Percentiles rank a stretch among this genome's conserved stretches.
These are phyloP conservation scores for Anniella stebbinsi DNA, from an alignment of 2,797 vertebrate genomes.

Conservation along the genomic window DNA sequence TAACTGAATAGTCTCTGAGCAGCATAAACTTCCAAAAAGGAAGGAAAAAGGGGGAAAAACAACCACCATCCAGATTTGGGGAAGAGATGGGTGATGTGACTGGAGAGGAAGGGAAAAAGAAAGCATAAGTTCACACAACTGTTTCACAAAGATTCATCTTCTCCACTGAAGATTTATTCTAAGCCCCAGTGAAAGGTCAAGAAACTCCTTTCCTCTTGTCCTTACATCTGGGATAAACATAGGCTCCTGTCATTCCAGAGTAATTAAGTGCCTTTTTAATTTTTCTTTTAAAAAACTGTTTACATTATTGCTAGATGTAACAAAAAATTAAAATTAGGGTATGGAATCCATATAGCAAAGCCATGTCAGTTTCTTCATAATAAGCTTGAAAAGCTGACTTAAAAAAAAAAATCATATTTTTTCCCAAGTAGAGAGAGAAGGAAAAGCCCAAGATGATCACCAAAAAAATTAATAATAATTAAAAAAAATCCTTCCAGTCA, in stretches of 20 bases:
- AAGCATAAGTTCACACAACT: slow-evolving; percentile 40
- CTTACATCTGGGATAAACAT: slow-evolving; percentile 56
- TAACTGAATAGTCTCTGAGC: slow-evolving; percentile 17
- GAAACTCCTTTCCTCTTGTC: slow-evolving; percentile 50
- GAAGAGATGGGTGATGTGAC: not conserved
- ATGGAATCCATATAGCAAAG: slow-evolving; percentile 55
- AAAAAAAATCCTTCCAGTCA: slow-evolving; percentile 26
- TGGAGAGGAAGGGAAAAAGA: not conserved
- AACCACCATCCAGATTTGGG: slow-evolving; percentile 13
- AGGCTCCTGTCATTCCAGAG: slow-evolving; percentile 50
- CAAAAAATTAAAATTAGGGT: slow-evolving; percentile 54
- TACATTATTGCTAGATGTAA: slow-evolving; percentile 80
- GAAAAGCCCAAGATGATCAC: not conserved
- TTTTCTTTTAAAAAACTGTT: slow-evolving; percentile 63
- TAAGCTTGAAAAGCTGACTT: slow-evolving; percentile 19
- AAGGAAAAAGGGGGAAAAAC: no score
- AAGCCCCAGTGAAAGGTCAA: slow-evolving; percentile 56
- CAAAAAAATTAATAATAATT: not conserved
- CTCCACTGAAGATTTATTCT: slow-evolving; percentile 57
- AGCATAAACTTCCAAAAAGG: slow-evolving; percentile 9
- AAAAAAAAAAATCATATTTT: slow-evolving; percentile 50
- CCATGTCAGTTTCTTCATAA: slow-evolving; percentile 60
- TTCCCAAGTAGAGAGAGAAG: slow-evolving; percentile 26
- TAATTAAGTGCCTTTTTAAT: slow-evolving; percentile 71
- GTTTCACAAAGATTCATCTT: slow-evolving; percentile 60